Evolutionary conservation across 2,797 vertebrate species (phyloP), one percentile per base, ranked within the genome.

Genomic region (Borostomias antarcticus): DNA sequence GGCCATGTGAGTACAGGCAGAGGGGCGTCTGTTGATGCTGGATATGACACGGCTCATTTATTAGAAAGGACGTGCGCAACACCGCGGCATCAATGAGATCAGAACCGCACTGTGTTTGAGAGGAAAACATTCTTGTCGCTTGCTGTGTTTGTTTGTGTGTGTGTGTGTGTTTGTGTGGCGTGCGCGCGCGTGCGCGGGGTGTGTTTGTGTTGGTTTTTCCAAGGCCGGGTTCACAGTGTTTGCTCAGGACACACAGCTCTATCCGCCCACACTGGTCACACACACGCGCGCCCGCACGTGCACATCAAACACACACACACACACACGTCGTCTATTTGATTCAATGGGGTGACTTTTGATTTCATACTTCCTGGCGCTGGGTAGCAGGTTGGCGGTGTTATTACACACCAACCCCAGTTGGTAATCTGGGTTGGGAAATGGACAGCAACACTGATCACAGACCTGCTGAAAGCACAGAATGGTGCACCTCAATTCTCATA

Each of bases 1-100:
- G 96, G 97, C 96, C 70, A 86, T 98, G 97, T 98, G 80, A 96
- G 97, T 95, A 45, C n/a, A 5, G 40, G 15, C n/a, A 17, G 2
- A 13, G 21, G 10, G 10, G 11, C 23, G 23, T 25, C 48, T 51
- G 48, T 51, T 9, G 23, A 51, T 51, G n/a, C n/a, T n/a, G n/a
- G n/a, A n/a, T n/a, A n/a, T n/a, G n/a, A n/a, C n/a, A n/a, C n/a
- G n/a, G n/a, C n/a, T n/a, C n/a, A n/a, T n/a, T n/a, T n/a, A n/a
- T n/a, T n/a, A n/a, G n/a, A n/a, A n/a, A n/a, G n/a, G n/a, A n/a
- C n/a, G n/a, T n/a, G n/a, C n/a, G n/a, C n/a, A n/a, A n/a, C n/a
- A n/a, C n/a, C n/a, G n/a, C n/a, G n/a, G n/a, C n/a, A n/a, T n/a
- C n/a, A n/a, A n/a, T n/a, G n/a, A n/a, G n/a, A n/a, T n/a, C n/a